Evolutionary conservation across 1,140 invertebrate species (phyloP).

Genomic region (Drosophila prosaltans): DNA sequence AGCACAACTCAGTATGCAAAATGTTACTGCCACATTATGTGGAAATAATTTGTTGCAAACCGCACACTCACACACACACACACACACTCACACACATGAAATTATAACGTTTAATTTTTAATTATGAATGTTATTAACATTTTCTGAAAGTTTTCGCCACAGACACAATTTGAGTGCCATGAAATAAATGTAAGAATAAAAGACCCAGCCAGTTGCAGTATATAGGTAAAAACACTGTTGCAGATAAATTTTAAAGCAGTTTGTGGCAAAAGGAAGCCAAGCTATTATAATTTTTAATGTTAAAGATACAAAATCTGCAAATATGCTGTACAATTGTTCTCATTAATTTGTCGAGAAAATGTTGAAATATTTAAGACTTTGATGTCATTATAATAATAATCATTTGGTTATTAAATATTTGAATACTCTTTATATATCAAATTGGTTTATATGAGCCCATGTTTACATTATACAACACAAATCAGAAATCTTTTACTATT

Average conservation of each 20-base stretch:
- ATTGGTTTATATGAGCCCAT: no score
- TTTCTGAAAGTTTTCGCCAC: slow-evolving; percentile 64
- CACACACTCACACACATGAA: slow-evolving; percentile 45
- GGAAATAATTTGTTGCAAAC: slow-evolving; percentile 47
- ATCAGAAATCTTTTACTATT: no score
- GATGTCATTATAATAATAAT: no score
- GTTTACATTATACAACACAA: no score
- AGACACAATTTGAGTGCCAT: slow-evolving; percentile 42
- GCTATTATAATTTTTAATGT: slow-evolving; percentile 37
- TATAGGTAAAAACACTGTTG: not conserved
- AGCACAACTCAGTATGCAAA: slow-evolving; percentile 13
- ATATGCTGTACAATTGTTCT: not conserved
- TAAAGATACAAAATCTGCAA: not conserved
- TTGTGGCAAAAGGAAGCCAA: slow-evolving; percentile 17
- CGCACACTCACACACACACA: slow-evolving; percentile 30
- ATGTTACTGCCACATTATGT: slow-evolving; percentile 38
- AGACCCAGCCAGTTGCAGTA: slow-evolving; percentile 25
- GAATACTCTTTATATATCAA: no score
- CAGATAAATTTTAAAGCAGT: not conserved
- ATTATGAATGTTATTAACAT: slow-evolving; percentile 79
- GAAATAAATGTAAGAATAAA: slow-evolving; percentile 60
- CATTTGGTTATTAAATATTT: no score
- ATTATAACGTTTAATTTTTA: slow-evolving; percentile 78
- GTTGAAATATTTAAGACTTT: not conserved
- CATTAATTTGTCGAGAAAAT: slow-evolving; percentile 10